Evolutionary conservation across 2,113 vertebrate genomes (phyloP).

Genomic region (Hassar affinis): DNA sequence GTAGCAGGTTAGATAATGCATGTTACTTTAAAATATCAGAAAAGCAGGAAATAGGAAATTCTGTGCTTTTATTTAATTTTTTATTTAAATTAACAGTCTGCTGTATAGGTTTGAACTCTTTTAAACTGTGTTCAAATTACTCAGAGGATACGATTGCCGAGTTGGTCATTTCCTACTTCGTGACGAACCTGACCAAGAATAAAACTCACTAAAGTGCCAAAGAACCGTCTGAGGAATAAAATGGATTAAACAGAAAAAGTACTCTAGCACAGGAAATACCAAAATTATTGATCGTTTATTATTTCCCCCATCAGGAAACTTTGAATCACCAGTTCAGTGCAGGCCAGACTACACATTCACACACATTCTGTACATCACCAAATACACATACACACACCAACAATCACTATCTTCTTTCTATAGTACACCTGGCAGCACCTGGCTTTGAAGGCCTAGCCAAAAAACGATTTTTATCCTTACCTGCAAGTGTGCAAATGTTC

Average conservation of each 20-base stretch:
- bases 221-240: background rate
- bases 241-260: background rate
- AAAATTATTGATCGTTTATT: conserved; percentile 82
- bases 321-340: conserved; percentile 74
- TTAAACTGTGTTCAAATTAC: background rate
- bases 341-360: conserved; percentile 73
- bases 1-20: background rate
- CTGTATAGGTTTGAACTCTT: background rate
- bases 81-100: too few species aligned
- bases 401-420: conserved; percentile 49
- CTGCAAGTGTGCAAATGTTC: conserved; percentile 12
- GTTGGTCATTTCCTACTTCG: background rate
- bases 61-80: background rate
- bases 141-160: background rate
- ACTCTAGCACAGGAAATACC: conserved; percentile 36
- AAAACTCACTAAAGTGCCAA: background rate
- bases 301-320: conserved; percentile 50
- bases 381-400: conserved; percentile 33
- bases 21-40: background rate
- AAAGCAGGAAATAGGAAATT: background rate
- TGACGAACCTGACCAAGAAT: background rate
- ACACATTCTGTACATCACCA: conserved; percentile 34
- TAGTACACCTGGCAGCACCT: conserved; percentile 43
- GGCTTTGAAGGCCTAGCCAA: background rate
- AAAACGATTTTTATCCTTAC: background rate